Percentiles rank a stretch among this genome's conserved stretches.
These are phyloP conservation scores for Catamblyrhynchus diadema DNA, from an alignment of 2,797 vertebrate species.

Conservation along the genomic window DNA sequence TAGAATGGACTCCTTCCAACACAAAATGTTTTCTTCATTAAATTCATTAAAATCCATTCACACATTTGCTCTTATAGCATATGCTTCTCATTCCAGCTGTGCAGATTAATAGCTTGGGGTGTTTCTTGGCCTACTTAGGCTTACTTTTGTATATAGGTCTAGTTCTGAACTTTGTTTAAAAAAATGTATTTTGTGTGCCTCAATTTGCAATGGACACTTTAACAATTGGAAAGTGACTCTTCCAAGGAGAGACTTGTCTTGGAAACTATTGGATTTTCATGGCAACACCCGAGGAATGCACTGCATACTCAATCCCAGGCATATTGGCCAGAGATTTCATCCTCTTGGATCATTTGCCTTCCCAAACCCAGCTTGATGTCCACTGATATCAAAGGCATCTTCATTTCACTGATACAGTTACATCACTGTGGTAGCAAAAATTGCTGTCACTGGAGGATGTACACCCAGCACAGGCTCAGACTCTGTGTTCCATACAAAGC, in stretches of 20 bases:
- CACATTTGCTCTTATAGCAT: neutral
- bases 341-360: fast-evolving
- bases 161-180: neutral
- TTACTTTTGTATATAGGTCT: neutral
- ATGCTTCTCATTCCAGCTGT: neutral
- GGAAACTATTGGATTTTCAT: neutral
- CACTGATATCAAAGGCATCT: neutral
- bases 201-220: neutral
- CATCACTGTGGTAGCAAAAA: neutral
- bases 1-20: neutral
- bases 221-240: neutral
- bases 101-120: neutral
- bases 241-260: neutral
- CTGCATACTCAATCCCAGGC: neutral
- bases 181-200: neutral
- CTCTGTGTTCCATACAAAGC: neutral
- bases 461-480: fast-evolving
- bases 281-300: neutral
- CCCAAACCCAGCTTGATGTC: neutral
- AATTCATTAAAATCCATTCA: neutral
- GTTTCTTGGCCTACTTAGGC: neutral
- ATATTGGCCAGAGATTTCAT: neutral
- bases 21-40: neutral
- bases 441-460: neutral
- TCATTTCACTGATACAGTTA: neutral